Base-by-base conservation (phyloP, 2,888 invertebrate species). In the Fragum whitleyi region DNA sequence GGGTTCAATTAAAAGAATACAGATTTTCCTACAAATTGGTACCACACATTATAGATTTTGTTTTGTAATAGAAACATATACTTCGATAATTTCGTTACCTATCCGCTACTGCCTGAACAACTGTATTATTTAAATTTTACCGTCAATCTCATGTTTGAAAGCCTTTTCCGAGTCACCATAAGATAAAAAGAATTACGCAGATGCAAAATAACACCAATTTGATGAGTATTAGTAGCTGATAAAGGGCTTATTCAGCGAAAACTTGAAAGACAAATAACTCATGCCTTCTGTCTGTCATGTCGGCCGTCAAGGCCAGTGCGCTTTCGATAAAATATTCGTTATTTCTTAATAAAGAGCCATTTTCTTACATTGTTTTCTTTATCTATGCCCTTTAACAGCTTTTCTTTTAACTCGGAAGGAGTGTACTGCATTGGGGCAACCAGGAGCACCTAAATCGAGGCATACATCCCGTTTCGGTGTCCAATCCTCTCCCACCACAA, bases 351-450 rank as follows among this genome's bases (percentile, higher is more conserved):
- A 39, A 72, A 72, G 6, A 26, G 16, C 21, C 23, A 74, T 90
- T 88, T 91, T 96, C 98, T 98, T 97, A 98, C 98, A 98, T 98
- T 98, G 96, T 98, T 97, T 96, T 97, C 97, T 96, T 96, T 96
- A 96, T 98, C 98, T 96, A 98, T 96, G 95, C 98, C 97, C 96
- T 97, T 97, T 96, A 97, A 97, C 96, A 98, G 97, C 96, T 96
- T 97, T 96, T 97, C 96, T 96, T 97, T 97, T 96, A 98, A 96
- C 96, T 98, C 97, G 88, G 90, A 90, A 90, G 93, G 94, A 94
- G 95, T 94, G 94, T 94, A 94, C 95, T 95, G 95, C 95, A 95
- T 95, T 90, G 90, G 92, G 91, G 87, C 88, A 86, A 88, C 90
- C 89, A 87, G 88, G 94, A 94, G 94, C 94, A 94, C 94, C 94